These are phyloP conservation scores for Ptychochromis oligacanthus DNA, from an alignment of 2,113 vertebrate species.

Conservation along the genomic window DNA sequence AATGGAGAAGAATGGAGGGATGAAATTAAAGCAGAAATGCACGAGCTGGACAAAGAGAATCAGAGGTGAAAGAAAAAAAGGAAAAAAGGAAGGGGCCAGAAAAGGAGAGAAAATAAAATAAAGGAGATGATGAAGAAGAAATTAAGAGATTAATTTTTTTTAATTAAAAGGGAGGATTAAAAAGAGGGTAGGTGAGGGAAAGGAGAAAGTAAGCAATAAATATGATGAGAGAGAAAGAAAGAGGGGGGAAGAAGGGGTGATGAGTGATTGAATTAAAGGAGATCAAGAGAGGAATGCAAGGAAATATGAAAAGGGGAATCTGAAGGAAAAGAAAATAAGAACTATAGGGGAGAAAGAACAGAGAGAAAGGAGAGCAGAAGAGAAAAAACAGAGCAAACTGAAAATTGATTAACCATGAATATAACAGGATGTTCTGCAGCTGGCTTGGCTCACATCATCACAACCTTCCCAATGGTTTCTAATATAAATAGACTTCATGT, in stretches of 20 bases:
- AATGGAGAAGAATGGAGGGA: not conserved
- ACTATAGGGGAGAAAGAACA: not conserved
- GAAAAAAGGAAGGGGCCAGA: too few relatives aligned
- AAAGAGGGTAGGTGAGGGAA: rapidly evolving
- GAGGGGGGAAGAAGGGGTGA: not conserved
- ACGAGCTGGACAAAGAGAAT: not conserved
- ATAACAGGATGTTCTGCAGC: not conserved
- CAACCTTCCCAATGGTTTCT: not conserved
- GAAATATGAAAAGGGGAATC: not conserved
- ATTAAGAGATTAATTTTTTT: not conserved
- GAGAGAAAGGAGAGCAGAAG: not conserved
- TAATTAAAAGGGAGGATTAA: not conserved
- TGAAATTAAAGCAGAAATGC: not conserved
- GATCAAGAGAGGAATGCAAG: not conserved
- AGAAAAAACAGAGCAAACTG: not conserved
- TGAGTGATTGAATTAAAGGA: not conserved
- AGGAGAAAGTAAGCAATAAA: not conserved
- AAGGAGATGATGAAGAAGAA: not conserved
- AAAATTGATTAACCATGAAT: slow-evolving; percentile 3
- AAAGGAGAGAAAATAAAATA: not conserved
- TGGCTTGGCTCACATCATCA: not conserved
- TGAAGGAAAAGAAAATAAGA: not conserved
- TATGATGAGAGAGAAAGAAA: not conserved
- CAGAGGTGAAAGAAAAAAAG: not conserved
- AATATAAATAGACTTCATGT: not conserved